Evolutionary conservation across 2,888 invertebrate species (phyloP), one percentile per base, ranked within the genome.

Genomic region (Lasioglossum pauxillum): DNA sequence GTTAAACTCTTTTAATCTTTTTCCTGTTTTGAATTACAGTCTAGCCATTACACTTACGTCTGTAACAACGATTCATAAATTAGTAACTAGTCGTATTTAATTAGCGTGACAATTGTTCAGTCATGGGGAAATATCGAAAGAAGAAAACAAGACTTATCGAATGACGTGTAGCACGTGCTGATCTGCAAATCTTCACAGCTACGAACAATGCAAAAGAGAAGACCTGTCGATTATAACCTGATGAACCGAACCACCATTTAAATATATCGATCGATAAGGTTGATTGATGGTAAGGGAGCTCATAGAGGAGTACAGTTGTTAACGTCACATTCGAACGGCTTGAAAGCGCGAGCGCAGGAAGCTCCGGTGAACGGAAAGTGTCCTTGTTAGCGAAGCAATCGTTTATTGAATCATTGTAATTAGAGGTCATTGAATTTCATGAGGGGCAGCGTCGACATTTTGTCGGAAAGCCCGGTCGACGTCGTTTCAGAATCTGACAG

Each of bases 391-490:
- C 76, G 35, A 57, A 38, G 78, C 76, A 74, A 83, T 87, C 78
- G 75, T 76, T 89, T 80, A 88, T 89, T 53, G 76, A 82, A 88
- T 83, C 80, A 83, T 86, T 85, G 80, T 85, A 91, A 88, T 88
- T 86, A 86, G 82, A 75, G 79, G 78, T 74, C 82, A 82, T 90
- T 90, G 86, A 89, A 89, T 90, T 89, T 88, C 88, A 90, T 85
- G 90, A 89, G 82, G 57, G 76, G 74, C 46, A 69, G 78, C 16
- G 75, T 76, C 83, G 78, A 82, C 76, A 76, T 83, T 89, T 78
- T 82, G 82, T 73, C 76, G 57, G 64, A 77, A 77, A 78, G 64
- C 53, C 53, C 19, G 44, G n/a, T 67, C 53, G 78, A 86, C 75
- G 67, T 71, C 57, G 74, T 41, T 57, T 67, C 69, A 49, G 38